phyloP scores from a whole-genome alignment of 2,797 vertebrate species.

The Arnoldichthys spilopterus region DNA sequence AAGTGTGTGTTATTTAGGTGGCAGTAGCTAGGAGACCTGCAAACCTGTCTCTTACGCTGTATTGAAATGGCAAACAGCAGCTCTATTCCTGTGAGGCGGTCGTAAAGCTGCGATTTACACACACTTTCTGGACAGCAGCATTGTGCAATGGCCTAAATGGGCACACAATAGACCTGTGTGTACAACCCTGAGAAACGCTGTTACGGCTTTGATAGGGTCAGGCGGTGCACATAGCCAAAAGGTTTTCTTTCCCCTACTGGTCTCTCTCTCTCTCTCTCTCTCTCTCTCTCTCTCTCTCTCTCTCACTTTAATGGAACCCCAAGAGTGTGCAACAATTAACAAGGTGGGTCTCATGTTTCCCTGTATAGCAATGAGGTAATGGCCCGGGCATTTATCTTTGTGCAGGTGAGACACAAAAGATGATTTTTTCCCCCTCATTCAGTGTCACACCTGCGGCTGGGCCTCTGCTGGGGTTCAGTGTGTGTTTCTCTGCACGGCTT shows the following conservation, averaged over 20 bases:
- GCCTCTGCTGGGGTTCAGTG: not conserved
- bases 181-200: slow-evolving; percentile 59
- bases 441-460: slow-evolving; percentile 13
- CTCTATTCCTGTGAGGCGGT: slow-evolving; percentile 63
- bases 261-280: not conserved
- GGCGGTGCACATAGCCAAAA: slow-evolving; percentile 1
- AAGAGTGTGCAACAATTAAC: not conserved
- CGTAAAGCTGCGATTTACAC: slow-evolving; percentile 68
- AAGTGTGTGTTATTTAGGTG: slow-evolving; percentile 58
- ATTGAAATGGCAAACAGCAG: slow-evolving; percentile 53
- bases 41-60: slow-evolving; percentile 39
- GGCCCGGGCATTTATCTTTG: slow-evolving; percentile 8
- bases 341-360: not conserved
- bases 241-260: not conserved
- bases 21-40: slow-evolving; percentile 68
- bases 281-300: not conserved
- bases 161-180: slow-evolving; percentile 70
- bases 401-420: slow-evolving; percentile 15
- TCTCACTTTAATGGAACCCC: not conserved
- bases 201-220: slow-evolving; percentile 60
- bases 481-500: slow-evolving; percentile 1
- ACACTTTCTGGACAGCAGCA: slow-evolving; percentile 69
- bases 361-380: slow-evolving; percentile 25
- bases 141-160: slow-evolving; percentile 63
- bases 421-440: not conserved